Evolutionary conservation across 92 coral and sea anemone species (phyloP).

Genomic region (Phenganax marumi): DNA sequence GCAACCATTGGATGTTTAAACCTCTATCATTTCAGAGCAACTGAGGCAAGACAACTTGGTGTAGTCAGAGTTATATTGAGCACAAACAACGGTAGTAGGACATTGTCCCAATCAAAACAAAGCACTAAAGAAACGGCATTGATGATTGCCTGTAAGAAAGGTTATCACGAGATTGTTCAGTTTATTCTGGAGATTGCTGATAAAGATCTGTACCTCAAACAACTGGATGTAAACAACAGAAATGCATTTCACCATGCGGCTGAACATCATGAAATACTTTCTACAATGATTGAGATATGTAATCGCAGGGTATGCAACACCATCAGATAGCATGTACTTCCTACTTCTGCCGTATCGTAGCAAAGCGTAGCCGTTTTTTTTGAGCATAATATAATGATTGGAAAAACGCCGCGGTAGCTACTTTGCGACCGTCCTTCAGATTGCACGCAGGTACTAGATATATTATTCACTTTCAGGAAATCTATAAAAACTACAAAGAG

Average conservation of each 20-base stretch:
- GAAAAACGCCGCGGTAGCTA: background rate
- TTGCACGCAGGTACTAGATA: background rate
- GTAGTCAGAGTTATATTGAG: constrained; percentile 9
- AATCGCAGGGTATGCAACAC: background rate
- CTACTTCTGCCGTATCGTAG: no score
- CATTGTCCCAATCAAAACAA: background rate
- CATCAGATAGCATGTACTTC: no score
- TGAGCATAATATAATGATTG: no score
- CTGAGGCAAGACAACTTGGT: constrained; percentile 31
- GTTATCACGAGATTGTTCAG: constrained; percentile 2
- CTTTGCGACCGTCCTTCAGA: background rate
- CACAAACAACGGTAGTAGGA: background rate
- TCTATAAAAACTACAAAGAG: constrained; percentile 1
- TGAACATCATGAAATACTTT: background rate
- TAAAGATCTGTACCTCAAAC: background rate
- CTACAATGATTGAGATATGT: constrained; percentile 19
- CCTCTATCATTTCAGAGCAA: background rate
- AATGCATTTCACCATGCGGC: constrained; percentile 38
- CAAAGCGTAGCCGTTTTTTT: no score
- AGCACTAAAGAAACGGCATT: constrained; percentile 2
- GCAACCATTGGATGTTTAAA: background rate
- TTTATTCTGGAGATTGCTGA: constrained; percentile 3
- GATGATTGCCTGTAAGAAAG: constrained; percentile 30
- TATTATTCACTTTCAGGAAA: background rate
- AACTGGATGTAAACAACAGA: background rate